These are phyloP conservation scores for Sebastes schlegelii DNA, from an alignment of 2,113 vertebrate species.

Conservation along the genomic window DNA sequence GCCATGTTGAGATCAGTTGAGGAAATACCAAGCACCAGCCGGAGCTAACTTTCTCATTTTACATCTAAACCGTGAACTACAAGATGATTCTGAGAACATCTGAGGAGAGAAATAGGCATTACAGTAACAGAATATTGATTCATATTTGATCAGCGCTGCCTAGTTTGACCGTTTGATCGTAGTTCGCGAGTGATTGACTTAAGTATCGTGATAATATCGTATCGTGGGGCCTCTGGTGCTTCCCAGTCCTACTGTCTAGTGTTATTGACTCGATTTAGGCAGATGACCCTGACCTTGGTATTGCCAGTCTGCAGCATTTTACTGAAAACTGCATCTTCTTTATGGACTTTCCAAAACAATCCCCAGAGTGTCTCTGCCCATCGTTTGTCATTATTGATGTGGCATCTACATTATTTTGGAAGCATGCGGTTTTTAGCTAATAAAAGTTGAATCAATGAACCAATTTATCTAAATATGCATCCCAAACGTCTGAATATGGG, in stretches of 20 bases:
- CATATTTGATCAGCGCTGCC: no score
- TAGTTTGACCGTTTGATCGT: no score
- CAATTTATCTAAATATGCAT: background rate
- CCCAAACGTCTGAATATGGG: background rate
- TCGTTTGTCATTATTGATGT: background rate
- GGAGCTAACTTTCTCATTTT: no score
- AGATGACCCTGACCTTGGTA: background rate
- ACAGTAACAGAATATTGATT: no score
- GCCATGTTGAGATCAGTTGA: no score
- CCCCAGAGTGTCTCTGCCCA: background rate
- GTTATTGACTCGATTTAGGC: background rate
- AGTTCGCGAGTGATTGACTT: no score
- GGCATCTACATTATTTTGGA: background rate
- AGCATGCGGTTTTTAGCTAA: background rate
- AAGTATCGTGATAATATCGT: no score
- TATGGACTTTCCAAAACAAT: background rate
- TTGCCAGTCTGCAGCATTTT: background rate
- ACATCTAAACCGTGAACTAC: no score
- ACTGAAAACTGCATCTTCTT: background rate
- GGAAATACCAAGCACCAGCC: no score
- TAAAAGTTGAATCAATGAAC: background rate
- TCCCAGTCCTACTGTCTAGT: background rate
- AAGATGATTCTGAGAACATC: no score
- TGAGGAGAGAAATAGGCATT: no score
- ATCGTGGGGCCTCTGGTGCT: no score